A percentile compares a stretch with the other conserved stretches of the same genome.
Conservation (phyloP, 2,888 invertebrate genomes). For the Trilocha varians region DNA sequence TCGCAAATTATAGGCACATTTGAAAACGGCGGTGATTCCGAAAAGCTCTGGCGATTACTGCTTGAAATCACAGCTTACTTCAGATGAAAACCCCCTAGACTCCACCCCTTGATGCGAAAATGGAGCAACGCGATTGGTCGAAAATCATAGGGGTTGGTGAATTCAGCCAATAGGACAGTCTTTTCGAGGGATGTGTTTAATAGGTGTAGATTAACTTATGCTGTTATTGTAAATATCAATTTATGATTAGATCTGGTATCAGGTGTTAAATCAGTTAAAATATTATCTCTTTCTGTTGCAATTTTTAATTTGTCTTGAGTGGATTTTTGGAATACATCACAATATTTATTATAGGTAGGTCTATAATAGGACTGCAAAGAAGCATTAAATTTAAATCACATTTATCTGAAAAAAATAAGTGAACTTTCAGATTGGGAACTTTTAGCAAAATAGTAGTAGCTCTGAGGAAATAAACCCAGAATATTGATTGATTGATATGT, state of each 20-base stretch:
- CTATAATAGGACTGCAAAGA: too few species aligned
- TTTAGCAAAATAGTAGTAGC: too few species aligned
- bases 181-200: constrained; percentile 48
- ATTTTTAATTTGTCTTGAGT: too few species aligned
- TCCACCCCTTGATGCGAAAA: constrained; percentile 55
- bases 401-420: too few species aligned
- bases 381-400: too few species aligned
- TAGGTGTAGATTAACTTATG: constrained; percentile 70
- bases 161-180: constrained; percentile 43
- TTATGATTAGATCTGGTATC: constrained; percentile 35
- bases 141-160: constrained; percentile 51
- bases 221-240: constrained; percentile 53
- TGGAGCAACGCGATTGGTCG: constrained; percentile 43
- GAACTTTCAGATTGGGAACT: too few species aligned
- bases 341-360: too few species aligned
- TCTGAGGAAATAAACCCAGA: too few species aligned
- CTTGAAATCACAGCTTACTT: constrained; percentile 48
- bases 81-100: constrained; percentile 55
- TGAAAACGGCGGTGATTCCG: constrained; percentile 24
- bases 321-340: too few species aligned
- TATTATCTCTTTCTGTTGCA: too few species aligned
- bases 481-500: too few species aligned
- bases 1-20: constrained; percentile 18
- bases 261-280: too few species aligned
- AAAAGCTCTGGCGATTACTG: constrained; percentile 46